phyloP scores from a whole-genome alignment of 2,888 invertebrate species.

The Synanthedon myopaeformis region DNA sequence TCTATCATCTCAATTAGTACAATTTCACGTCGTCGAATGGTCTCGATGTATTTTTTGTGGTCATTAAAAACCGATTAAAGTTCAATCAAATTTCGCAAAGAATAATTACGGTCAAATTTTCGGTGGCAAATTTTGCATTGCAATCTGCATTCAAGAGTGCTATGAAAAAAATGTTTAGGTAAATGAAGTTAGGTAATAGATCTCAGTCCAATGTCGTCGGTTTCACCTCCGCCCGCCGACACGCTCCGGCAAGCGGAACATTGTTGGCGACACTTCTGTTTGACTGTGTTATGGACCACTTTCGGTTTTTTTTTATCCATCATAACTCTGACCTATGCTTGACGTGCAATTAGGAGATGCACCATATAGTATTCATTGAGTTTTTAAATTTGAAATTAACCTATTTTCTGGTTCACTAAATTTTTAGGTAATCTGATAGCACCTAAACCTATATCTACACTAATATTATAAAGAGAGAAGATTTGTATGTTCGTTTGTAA shows the following conservation, averaged over 20 bases:
- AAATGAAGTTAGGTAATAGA: constrained; percentile 49
- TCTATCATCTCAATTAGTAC: too few species aligned
- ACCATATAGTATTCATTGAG: too few species aligned
- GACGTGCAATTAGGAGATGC: too few species aligned
- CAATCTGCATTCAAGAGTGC: constrained; percentile 22
- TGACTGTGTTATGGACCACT: constrained; percentile 22
- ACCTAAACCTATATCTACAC: too few species aligned
- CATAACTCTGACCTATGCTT: too few species aligned
- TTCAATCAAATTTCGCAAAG: constrained; percentile 24
- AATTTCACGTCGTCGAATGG: too few species aligned
- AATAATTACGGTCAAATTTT: constrained; percentile 18
- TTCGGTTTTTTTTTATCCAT: constrained; percentile 22
- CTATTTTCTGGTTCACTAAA: too few species aligned
- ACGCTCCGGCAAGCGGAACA: constrained; percentile 55
- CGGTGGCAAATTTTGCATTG: constrained; percentile 27
- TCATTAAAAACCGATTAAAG: constrained; percentile 16
- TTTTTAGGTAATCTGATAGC: too few species aligned
- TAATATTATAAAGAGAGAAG: too few species aligned
- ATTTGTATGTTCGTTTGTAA: too few species aligned
- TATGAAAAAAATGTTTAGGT: constrained; percentile 37
- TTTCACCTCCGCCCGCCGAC: constrained; percentile 30
- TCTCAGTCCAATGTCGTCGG: constrained; percentile 47
- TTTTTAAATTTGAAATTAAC: too few species aligned
- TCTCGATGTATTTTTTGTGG: neutral
- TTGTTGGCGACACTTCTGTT: constrained; percentile 48